A percentile compares a stretch with the other conserved stretches of the same genome.
Conservation (phyloP, 2,888 invertebrate species). For the Diachrysia chrysitis region DNA sequence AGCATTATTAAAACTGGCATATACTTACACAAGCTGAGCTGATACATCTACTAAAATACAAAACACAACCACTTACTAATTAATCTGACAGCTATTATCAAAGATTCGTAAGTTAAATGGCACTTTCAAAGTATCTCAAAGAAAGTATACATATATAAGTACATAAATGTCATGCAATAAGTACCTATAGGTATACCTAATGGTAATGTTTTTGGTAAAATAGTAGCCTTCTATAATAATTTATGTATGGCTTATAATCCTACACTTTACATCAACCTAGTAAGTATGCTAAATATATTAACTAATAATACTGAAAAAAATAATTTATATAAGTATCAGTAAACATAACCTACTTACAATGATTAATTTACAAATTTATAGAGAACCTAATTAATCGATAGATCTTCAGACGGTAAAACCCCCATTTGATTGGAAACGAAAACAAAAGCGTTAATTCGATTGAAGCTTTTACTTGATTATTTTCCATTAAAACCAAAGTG, state of each 20-base stretch:
- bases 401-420: conserved; percentile 17
- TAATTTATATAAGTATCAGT: not conserved
- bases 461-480: conserved; percentile 79
- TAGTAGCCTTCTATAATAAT: conserved; percentile 20
- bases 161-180: conserved; percentile 60
- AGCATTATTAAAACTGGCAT: conserved; percentile 79
- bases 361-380: not conserved
- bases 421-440: conserved; percentile 70
- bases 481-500: conserved; percentile 76
- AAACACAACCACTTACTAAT: conserved; percentile 74
- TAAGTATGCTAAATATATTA: conserved; percentile 19
- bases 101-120: conserved; percentile 55
- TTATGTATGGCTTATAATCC: conserved; percentile 6
- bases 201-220: conserved; percentile 26
- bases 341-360: not conserved
- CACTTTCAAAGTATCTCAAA: conserved; percentile 68
- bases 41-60: conserved; percentile 79
- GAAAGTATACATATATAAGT: conserved; percentile 66
- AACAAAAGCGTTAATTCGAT: conserved; percentile 79
- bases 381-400: not conserved
- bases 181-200: conserved; percentile 18
- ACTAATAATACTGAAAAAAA: conserved; percentile 9
- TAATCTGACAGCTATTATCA: conserved; percentile 65
- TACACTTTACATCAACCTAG: conserved; percentile 12
- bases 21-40: conserved; percentile 82